Base-by-base conservation (phyloP, 2,113 vertebrate species). In the Synchiropus splendidus region DNA sequence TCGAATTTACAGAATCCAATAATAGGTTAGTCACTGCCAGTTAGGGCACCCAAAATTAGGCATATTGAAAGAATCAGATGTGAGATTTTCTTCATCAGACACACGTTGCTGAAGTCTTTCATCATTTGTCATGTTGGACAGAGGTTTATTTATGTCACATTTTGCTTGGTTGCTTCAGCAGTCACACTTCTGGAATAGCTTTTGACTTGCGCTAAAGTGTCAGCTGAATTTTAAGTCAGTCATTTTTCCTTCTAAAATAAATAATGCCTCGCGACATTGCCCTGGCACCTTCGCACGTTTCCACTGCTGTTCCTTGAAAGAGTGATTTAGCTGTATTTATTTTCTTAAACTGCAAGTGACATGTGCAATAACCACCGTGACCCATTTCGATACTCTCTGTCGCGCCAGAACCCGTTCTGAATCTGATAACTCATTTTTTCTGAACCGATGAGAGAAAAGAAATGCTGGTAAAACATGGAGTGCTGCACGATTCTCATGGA, bases 171-270 rank as follows among this genome's bases (percentile, higher is more conserved):
- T 73, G 27, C 42, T 53, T 44, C 10, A 46, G 18, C 31, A 36
- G 51, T 76, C 59, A 75, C 71, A 63, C 61, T 77, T 69, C 56
- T 68, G 61, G 57, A 75, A 51, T 17, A 38, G 43, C 60, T 79
- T 61, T 65, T 72, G 58, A 71, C 51, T 61, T 61, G 51, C 58
- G 44, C 60, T 70, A 61, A 13, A 48, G 42, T 59, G 56, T 61
- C 46, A 55, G 54, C 63, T 60, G 48, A 77, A 61, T 79, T 75
- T 66, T 58, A 60, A 66, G 45, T 63, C 51, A 51, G 61, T 76
- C 42, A 74, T 75, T 78, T 79, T 64, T 27, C 58, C 50, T 40
- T 58, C 42, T 66, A 67, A 78, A 78, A 81, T 75, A 64, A 76
- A 78, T 58, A 78, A 74, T 54, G 42, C 40, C 56, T 39, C 34